Conservation (phyloP, 2,888 invertebrate species). For the Plusia festucae region DNA sequence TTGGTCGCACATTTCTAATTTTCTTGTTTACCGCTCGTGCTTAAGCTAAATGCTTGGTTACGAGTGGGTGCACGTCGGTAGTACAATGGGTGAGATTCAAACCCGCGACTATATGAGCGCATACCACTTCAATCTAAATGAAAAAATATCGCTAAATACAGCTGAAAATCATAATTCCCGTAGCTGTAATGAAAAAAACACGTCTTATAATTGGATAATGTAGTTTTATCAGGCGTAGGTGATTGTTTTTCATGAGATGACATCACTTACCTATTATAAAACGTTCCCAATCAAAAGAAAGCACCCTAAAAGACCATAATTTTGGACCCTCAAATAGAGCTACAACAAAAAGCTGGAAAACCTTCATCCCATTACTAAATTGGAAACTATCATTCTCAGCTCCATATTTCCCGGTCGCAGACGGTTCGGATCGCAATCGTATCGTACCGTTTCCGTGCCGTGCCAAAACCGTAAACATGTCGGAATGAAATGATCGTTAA, state of each 20-base stretch:
- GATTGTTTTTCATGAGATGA: constrained; percentile 13
- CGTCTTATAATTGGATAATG: no score
- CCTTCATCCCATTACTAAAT: constrained; percentile 64
- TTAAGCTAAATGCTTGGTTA: no score
- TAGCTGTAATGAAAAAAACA: no score
- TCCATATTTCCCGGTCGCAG: constrained; percentile 58
- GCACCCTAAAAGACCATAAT: constrained; percentile 7
- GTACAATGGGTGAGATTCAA: no score
- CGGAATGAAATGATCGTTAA: constrained; percentile 56
- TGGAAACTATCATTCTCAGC: constrained; percentile 57
- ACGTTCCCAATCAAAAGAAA: constrained; percentile 7
- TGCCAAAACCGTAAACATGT: constrained; percentile 73
- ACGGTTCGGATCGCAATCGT: constrained; percentile 56
- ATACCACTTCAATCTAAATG: no score
- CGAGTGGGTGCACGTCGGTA: no score
- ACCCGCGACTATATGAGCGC: no score
- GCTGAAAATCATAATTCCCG: no score
- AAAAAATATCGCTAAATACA: no score
- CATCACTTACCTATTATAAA: constrained; percentile 24
- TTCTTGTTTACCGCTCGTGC: no score
- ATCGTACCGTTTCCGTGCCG: constrained; percentile 55
- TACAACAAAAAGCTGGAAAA: constrained; percentile 22
- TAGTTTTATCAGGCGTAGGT: no score
- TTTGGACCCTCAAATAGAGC: constrained; percentile 14
- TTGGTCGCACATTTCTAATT: no score